Percentiles rank a stretch among this genome's conserved stretches.
phyloP scores from a whole-genome alignment of 2,797 vertebrate genomes.

The Echeneis naucrates region DNA sequence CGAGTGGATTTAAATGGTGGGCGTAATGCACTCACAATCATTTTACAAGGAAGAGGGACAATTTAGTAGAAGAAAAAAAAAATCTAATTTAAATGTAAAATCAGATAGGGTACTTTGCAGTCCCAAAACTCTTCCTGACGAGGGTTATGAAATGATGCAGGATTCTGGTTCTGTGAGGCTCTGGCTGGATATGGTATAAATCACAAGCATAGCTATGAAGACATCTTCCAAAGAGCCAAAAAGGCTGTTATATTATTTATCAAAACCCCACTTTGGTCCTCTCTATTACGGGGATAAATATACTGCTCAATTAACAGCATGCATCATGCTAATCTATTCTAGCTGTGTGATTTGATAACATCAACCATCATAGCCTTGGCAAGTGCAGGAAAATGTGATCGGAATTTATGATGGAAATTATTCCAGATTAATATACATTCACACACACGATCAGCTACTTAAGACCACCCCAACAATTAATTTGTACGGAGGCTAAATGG shows the following conservation, averaged over 20 bases:
- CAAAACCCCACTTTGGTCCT: neutral
- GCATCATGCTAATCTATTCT: neutral
- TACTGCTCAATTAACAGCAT: neutral
- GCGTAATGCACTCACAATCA: neutral
- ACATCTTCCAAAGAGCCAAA: neutral
- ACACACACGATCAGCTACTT: conserved; percentile 18
- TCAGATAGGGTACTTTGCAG: neutral
- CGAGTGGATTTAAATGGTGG: neutral
- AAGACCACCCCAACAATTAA: conserved; percentile 35
- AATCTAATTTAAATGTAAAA: too few species aligned
- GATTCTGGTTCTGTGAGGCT: neutral
- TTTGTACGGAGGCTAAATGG: conserved; percentile 34
- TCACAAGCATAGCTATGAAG: neutral
- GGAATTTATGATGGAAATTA: conserved; percentile 30
- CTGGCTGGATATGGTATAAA: neutral
- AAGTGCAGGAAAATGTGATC: conserved; percentile 7
- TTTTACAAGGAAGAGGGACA: neutral
- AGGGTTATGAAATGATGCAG: neutral
- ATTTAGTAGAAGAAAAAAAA: neutral
- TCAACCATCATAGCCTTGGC: conserved; percentile 6
- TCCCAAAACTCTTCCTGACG: neutral
- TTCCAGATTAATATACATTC: conserved; percentile 17
- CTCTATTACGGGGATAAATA: neutral
- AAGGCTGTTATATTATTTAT: neutral
- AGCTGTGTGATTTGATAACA: neutral